Evolutionary conservation across 2,888 invertebrate species (phyloP).

Genomic region (Panopea generosa): DNA sequence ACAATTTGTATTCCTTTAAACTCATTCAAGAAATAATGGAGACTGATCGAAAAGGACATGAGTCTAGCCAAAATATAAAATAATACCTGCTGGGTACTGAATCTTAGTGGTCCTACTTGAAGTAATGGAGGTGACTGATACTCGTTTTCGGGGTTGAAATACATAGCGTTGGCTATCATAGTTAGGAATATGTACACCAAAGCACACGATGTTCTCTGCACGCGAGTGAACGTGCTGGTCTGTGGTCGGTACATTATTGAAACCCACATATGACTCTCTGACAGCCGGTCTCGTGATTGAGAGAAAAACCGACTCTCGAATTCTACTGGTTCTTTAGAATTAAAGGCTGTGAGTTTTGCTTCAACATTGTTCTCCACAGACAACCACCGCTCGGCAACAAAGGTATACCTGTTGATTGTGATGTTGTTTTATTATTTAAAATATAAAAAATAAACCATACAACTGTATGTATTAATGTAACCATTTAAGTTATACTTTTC

Average conservation of each 20-base stretch:
- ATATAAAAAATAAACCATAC: too few relatives aligned
- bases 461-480: too few relatives aligned
- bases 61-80: too few relatives aligned
- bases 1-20: too few relatives aligned
- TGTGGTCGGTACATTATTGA: slow-evolving; percentile 85
- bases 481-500: too few relatives aligned
- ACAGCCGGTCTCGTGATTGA: slow-evolving; percentile 63
- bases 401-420: slow-evolving; percentile 57
- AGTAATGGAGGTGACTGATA: slow-evolving; percentile 54
- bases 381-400: slow-evolving; percentile 66
- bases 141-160: slow-evolving; percentile 74
- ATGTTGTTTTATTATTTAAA: too few relatives aligned
- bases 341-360: slow-evolving; percentile 15
- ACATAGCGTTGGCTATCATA: slow-evolving; percentile 86
- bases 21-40: too few relatives aligned
- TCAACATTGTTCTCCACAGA: slow-evolving; percentile 52
- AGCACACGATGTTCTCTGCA: slow-evolving; percentile 81
- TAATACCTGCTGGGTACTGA: slow-evolving; percentile 60
- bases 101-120: slow-evolving; percentile 66
- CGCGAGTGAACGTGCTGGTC: slow-evolving; percentile 83
- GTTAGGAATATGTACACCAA: slow-evolving; percentile 84
- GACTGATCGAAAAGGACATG: too few relatives aligned
- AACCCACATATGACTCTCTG: slow-evolving; percentile 86
- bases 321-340: slow-evolving; percentile 12
- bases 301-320: slow-evolving; percentile 62